Evolutionary conservation across 2,113 vertebrate genomes (phyloP).

Genomic region (Neolamprologus sp.): DNA sequence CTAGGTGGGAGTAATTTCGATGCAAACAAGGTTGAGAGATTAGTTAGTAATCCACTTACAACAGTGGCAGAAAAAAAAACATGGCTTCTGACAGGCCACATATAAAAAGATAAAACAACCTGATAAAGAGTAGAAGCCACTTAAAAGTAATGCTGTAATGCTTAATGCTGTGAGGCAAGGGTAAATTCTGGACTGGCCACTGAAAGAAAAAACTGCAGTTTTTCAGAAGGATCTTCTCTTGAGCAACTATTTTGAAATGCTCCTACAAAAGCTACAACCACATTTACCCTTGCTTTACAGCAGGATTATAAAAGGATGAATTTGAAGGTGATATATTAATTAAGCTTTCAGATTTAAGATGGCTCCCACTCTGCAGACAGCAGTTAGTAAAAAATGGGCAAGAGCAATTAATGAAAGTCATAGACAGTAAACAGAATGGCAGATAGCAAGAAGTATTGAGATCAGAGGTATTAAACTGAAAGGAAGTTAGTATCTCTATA

Average conservation of each 20-base stretch:
- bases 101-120: background rate
- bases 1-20: slow-evolving; percentile 94
- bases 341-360: background rate
- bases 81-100: slow-evolving; percentile 35
- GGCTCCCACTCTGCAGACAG: background rate
- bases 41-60: slow-evolving; percentile 62
- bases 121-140: slow-evolving; percentile 25
- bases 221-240: background rate
- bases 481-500: slow-evolving; percentile 6
- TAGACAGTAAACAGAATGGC: slow-evolving; percentile 2
- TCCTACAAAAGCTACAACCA: background rate
- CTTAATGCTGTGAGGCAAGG: background rate
- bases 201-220: background rate
- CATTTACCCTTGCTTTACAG: background rate
- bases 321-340: background rate
- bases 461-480: background rate
- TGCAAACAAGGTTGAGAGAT: slow-evolving; percentile 93
- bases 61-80: slow-evolving; percentile 41
- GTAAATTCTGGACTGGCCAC: background rate
- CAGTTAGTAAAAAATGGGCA: slow-evolving; percentile 79
- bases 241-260: background rate
- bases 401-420: slow-evolving; percentile 38
- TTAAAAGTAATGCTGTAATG: background rate
- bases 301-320: background rate
- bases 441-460: background rate